Percentiles rank a stretch among this genome's conserved stretches.
Conservation (phyloP, 1,140 invertebrate genomes). For the Scaptomyza hsui region DNA sequence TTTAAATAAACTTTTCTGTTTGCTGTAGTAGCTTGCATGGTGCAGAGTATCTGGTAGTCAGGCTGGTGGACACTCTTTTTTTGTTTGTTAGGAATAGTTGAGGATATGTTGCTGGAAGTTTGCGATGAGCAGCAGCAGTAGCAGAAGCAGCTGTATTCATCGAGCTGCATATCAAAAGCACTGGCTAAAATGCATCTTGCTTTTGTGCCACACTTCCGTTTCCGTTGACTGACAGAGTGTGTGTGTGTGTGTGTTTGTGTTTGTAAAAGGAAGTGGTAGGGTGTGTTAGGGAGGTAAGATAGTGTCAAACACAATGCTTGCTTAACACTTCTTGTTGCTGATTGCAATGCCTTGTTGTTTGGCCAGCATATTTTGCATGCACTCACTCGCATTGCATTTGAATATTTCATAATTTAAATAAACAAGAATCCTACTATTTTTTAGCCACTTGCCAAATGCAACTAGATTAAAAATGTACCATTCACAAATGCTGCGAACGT, state of each 20-base stretch:
- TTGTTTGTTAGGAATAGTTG: not conserved
- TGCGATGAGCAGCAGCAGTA: conserved; percentile 32
- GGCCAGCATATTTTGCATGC: conserved; percentile 39
- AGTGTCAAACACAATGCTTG: conserved; percentile 79
- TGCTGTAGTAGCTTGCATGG: too few relatives aligned
- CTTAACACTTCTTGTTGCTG: conserved; percentile 72
- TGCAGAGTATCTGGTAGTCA: not conserved
- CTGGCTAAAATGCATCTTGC: conserved; percentile 59
- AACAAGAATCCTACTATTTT: not conserved
- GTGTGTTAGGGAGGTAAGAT: conserved; percentile 8
- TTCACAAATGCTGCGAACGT: conserved; percentile 57
- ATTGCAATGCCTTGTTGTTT: conserved; percentile 78
- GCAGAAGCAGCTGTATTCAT: conserved; percentile 15
- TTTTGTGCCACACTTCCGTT: conserved; percentile 65
- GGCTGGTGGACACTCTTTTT: not conserved
- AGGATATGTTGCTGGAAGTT: conserved; percentile 32
- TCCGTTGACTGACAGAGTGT: conserved; percentile 54
- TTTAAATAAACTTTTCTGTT: too few relatives aligned
- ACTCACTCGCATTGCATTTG: conserved; percentile 48
- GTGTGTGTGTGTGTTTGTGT: not conserved
- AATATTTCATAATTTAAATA: conserved; percentile 69
- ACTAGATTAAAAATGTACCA: conserved; percentile 28
- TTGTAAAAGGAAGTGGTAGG: not conserved
- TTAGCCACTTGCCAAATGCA: conserved; percentile 44
- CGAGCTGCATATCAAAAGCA: conserved; percentile 67